phyloP scores from a whole-genome alignment of 2,888 invertebrate genomes.

The Volucella zonaria region DNA sequence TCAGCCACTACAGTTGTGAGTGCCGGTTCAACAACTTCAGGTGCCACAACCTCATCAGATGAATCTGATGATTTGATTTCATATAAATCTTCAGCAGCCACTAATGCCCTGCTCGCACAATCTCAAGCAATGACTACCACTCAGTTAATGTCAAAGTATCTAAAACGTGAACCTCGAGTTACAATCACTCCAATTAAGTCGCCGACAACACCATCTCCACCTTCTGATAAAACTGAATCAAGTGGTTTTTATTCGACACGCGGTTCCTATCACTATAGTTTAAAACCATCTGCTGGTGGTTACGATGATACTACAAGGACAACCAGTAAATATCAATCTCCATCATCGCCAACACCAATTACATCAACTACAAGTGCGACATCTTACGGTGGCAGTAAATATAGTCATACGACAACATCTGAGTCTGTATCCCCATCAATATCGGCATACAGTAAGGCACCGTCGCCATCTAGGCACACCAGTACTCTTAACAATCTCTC shows the following conservation, averaged over 20 bases:
- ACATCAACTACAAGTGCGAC: conserved; percentile 60
- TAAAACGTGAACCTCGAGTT: conserved; percentile 81
- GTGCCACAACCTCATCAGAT: conserved; percentile 80
- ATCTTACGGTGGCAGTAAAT: conserved; percentile 75
- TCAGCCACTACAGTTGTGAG: conserved; percentile 81
- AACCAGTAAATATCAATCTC: conserved; percentile 77
- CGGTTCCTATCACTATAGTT: conserved; percentile 80
- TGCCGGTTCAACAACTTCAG: conserved; percentile 81
- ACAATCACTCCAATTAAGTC: conserved; percentile 81
- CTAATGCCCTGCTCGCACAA: conserved; percentile 81
- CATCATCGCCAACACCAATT: conserved; percentile 74
- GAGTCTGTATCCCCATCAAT: conserved; percentile 64
- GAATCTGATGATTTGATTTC: conserved; percentile 81
- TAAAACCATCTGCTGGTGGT: conserved; percentile 75
- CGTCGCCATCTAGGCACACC: conserved; percentile 66
- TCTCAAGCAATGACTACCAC: conserved; percentile 82
- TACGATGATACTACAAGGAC: conserved; percentile 76
- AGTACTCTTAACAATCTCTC: conserved; percentile 69
- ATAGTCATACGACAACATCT: conserved; percentile 75
- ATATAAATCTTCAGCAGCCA: conserved; percentile 81
- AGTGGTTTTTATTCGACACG: conserved; percentile 77
- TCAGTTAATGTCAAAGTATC: conserved; percentile 81
- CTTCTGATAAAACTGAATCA: conserved; percentile 76
- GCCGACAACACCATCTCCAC: conserved; percentile 81
- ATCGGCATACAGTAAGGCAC: conserved; percentile 66